These are phyloP conservation scores for Gambelia wislizenii DNA, from an alignment of 2,797 vertebrate species.

Conservation along the genomic window DNA sequence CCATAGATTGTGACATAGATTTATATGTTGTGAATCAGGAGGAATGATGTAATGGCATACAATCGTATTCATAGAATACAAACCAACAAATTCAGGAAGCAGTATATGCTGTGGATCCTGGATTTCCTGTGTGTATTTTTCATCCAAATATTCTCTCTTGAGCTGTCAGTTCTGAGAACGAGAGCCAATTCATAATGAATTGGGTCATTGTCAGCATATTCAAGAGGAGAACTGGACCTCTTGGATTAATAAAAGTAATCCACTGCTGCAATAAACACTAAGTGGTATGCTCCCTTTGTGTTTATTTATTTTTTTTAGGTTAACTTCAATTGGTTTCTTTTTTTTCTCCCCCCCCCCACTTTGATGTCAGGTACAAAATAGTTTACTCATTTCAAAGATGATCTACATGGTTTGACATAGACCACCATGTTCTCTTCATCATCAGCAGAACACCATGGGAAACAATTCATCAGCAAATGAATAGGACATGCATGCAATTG, in stretches of 20 bases:
- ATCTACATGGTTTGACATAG: not conserved
- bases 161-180: not conserved
- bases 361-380: not conserved
- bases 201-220: not conserved
- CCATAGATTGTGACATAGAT: not conserved
- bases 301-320: conserved; percentile 42
- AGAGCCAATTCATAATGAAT: not conserved
- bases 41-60: not conserved
- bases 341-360: conserved; percentile 32
- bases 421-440: not conserved
- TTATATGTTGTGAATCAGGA: not conserved
- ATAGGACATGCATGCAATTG: conserved; percentile 5
- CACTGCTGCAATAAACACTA: not conserved
- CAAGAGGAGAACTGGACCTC: not conserved
- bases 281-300: accelerated
- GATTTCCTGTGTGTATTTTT: not conserved
- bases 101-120: not conserved
- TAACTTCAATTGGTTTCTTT: conserved; percentile 12
- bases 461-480: conserved; percentile 11
- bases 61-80: not conserved
- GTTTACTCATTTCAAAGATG: conserved; percentile 38
- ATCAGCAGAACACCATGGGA: not conserved
- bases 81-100: not conserved
- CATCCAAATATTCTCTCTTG: not conserved
- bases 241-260: not conserved